Conservation (phyloP, 35 echinoderm and acorn worm genomes). For the Diadema setosum region DNA sequence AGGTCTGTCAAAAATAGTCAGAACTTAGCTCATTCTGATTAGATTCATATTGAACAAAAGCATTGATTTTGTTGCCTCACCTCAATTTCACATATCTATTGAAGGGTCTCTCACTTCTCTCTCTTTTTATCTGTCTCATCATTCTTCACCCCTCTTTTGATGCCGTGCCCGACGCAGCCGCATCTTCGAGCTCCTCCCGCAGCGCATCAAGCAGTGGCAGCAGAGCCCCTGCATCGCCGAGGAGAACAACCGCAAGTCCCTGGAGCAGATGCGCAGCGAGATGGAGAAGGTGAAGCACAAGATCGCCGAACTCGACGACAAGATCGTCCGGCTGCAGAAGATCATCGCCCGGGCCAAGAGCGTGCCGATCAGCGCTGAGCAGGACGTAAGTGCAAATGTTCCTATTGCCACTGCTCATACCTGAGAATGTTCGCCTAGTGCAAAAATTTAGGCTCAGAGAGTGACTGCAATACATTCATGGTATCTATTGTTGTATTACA, state of each 20-base stretch:
- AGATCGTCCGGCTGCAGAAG: constrained; percentile 69
- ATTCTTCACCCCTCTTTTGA: not conserved
- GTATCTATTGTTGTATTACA: too few relatives aligned
- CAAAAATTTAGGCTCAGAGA: too few relatives aligned
- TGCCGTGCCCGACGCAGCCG: constrained; percentile 29
- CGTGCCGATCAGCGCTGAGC: constrained; percentile 11
- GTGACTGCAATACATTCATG: too few relatives aligned
- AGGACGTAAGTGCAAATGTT: constrained; percentile 61
- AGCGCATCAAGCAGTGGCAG: constrained; percentile 92
- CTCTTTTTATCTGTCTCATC: not conserved
- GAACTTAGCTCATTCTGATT: too few relatives aligned
- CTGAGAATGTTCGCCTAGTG: too few relatives aligned
- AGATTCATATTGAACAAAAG: too few relatives aligned
- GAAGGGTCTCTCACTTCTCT: not conserved
- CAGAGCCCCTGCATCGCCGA: constrained; percentile 85
- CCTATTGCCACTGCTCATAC: too few relatives aligned
- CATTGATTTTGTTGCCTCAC: too few relatives aligned
- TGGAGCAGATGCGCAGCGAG: constrained; percentile 71
- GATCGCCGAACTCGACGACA: constrained; percentile 82
- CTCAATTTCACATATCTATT: too few relatives aligned
- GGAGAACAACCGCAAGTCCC: constrained; percentile 69
- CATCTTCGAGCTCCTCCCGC: constrained; percentile 92
- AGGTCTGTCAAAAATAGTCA: too few relatives aligned
- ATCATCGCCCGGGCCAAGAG: constrained; percentile 80
- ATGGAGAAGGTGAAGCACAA: constrained; percentile 89